These are phyloP conservation scores for Rugalucina vietnamica DNA, from an alignment of 2,888 invertebrate genomes.

Conservation along the genomic window DNA sequence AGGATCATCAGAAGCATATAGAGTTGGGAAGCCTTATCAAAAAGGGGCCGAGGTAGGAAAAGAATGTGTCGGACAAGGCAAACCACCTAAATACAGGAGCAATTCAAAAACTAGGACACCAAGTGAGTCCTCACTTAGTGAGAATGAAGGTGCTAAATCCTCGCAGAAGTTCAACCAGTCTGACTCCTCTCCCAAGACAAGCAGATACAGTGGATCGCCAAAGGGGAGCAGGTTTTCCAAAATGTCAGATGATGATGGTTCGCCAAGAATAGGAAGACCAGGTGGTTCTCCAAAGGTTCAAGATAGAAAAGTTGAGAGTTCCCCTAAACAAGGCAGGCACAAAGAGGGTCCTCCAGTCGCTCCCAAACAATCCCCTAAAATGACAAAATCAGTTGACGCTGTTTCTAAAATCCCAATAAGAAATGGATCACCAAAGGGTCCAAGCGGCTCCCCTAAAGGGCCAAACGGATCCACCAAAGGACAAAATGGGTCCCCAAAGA, in stretches of 20 bases:
- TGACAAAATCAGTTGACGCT: constrained; percentile 29
- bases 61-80: constrained; percentile 53
- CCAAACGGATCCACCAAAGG: constrained; percentile 21
- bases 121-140: constrained; percentile 77
- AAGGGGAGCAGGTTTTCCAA: constrained; percentile 51
- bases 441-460: constrained; percentile 20
- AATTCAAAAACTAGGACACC: constrained; percentile 69
- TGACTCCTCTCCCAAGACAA: constrained; percentile 58
- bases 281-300: constrained; percentile 56
- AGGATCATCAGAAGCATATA: constrained; percentile 1
- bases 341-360: constrained; percentile 44
- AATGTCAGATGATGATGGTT: constrained; percentile 57
- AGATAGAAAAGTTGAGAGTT: constrained; percentile 38
- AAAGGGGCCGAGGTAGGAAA: not conserved
- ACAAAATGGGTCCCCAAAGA: not conserved
- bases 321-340: constrained; percentile 52
- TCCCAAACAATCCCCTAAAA: constrained; percentile 50
- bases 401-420: constrained; percentile 60
- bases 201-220: constrained; percentile 62
- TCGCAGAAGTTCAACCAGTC: constrained; percentile 37
- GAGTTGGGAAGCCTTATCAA: not conserved
- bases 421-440: constrained; percentile 30
- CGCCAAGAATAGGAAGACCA: constrained; percentile 56
- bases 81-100: constrained; percentile 73
- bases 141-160: constrained; percentile 62